Percentiles rank a stretch among this genome's conserved stretches.
These are phyloP conservation scores for Ennomos fuscantarius DNA, from an alignment of 2,888 invertebrate genomes.

Conservation along the genomic window DNA sequence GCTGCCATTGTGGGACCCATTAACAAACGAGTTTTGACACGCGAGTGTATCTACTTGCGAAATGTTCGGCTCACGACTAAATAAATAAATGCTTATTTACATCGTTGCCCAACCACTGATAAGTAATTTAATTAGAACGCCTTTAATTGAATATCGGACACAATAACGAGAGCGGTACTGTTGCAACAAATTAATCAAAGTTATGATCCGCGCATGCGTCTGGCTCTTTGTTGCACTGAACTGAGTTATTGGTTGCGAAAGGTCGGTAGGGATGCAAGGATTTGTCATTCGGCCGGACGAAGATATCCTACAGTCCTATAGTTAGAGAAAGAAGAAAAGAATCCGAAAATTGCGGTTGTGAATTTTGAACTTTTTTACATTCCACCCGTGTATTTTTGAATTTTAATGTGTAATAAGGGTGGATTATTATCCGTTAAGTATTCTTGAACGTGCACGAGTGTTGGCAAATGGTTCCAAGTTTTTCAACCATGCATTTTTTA, in stretches of 20 bases:
- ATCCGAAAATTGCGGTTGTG: no score
- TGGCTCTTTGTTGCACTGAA: conserved; percentile 51
- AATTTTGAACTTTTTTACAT: no score
- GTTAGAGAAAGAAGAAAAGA: no score
- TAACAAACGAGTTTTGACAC: conserved; percentile 80
- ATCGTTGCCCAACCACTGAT: conserved; percentile 69
- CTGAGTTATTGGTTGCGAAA: conserved; percentile 48
- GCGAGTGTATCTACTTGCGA: conserved; percentile 70
- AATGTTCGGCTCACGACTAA: conserved; percentile 73
- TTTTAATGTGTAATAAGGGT: no score
- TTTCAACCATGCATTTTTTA: no score
- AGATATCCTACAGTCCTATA: no score
- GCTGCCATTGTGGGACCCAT: conserved; percentile 70
- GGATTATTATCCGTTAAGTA: no score
- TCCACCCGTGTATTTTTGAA: no score
- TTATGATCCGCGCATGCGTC: conserved; percentile 60
- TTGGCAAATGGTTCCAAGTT: no score
- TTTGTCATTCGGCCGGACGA: conserved; percentile 2
- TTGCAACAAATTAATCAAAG: conserved; percentile 68
- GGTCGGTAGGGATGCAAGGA: conserved; percentile 34
- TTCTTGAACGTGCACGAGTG: no score
- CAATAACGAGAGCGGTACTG: conserved; percentile 57
- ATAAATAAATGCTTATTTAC: conserved; percentile 75
- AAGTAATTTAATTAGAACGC: conserved; percentile 77
- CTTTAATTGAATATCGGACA: conserved; percentile 73